Percentiles rank a stretch among this genome's conserved stretches.
Conservation (phyloP, 2,113 vertebrate species). For the Erythrolamprus reginae region DNA sequence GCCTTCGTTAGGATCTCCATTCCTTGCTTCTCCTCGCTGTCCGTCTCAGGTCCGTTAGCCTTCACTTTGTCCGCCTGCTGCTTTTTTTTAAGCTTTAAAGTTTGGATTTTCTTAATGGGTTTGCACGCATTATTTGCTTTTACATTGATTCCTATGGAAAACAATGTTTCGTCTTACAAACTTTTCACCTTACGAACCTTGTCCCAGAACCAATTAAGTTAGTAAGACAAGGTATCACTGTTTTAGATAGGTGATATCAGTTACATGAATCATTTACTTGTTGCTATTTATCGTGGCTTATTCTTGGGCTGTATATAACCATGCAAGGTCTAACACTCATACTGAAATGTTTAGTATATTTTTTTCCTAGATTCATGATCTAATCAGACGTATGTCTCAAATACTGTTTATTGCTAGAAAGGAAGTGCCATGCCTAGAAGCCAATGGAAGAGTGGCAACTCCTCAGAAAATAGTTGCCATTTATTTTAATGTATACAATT, state of each 20-base stretch:
- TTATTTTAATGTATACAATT: not conserved
- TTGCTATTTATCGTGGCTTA: constrained; percentile 26
- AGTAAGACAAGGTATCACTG: no score
- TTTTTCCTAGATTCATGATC: constrained; percentile 5
- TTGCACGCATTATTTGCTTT: no score
- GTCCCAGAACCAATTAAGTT: no score
- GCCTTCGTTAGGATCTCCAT: no score
- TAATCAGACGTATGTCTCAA: not conserved
- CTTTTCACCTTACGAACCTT: no score
- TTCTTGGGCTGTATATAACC: constrained; percentile 24
- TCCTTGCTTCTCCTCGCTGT: no score
- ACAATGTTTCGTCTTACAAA: no score
- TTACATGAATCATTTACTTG: constrained; percentile 33
- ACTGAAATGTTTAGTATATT: not conserved
- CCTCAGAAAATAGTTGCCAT: not conserved
- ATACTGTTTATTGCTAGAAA: not conserved
- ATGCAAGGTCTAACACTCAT: constrained; percentile 3
- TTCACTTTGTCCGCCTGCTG: no score
- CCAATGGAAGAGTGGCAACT: not conserved
- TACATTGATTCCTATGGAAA: no score
- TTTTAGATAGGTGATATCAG: constrained; percentile 43
- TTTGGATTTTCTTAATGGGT: no score
- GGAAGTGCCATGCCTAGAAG: not conserved
- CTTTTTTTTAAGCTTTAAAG: no score
- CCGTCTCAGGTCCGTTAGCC: no score